Base-by-base conservation (phyloP, 2,113 vertebrate species). In the Chauna torquata region DNA sequence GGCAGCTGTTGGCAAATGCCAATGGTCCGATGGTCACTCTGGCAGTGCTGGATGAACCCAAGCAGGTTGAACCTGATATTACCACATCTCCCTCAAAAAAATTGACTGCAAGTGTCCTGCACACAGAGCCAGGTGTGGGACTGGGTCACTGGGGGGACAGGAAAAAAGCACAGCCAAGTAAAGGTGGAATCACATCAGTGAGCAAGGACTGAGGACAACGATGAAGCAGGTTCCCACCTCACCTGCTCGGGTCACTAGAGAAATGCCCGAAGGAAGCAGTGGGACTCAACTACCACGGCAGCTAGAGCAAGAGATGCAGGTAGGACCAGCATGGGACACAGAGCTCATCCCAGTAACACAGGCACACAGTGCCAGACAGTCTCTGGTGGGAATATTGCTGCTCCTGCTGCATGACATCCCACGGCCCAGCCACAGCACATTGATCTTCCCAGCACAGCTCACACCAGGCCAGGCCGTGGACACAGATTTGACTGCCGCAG, bases 341-440 rank as follows among this genome's bases (percentile, higher is more conserved):
- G 42, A 75, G 47, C 25, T 82, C 11, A 5, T 20, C 44, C 38
- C 3, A 3, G 12, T 9, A 45, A 42, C 40, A 20, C 0, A 11
- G 25, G 30, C 27, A 18, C 8, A 2, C 2, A 4, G 52, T 69
- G 66, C 81, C 38, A 70, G 61, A 54, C 4, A 2, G 9, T 34
- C 30, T 69, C 61, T 32, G 69, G 52, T 32, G 50, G 66, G 57
- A n/a, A 13, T 24, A 30, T 9, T 24, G 16, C 44, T 85, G 42
- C 52, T 89, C 24, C 71, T 59, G 54, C 57, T 65, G 52, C 1
- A 0, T 12, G 32, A 82, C 30, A 17, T 58, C 11, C 6, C 24
- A 44, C 22, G 1, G 3, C 59, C 24, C 72, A 8, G 49, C 27
- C 25, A 23, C 3, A 2, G 70, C 50, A 50, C 6, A 0, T 18